phyloP scores from a whole-genome alignment of 2,888 invertebrate genomes.

The Leptothorax acervorum region DNA sequence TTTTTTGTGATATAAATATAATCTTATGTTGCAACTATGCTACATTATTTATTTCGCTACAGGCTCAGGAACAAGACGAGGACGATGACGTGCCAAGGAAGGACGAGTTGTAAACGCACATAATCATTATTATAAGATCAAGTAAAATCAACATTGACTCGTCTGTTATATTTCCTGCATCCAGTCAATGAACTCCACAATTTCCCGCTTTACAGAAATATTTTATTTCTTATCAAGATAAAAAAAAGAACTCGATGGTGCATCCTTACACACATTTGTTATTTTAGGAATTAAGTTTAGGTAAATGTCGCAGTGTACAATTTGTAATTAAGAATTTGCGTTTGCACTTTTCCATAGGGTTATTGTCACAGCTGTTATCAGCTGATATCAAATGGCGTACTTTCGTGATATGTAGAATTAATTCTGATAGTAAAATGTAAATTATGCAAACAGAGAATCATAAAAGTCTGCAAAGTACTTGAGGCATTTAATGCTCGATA shows the following conservation, averaged over 20 bases:
- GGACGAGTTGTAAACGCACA: constrained; percentile 91
- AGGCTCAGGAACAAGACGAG: constrained; percentile 89
- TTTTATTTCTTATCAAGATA: constrained; percentile 66
- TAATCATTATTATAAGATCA: constrained; percentile 66
- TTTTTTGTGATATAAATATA: background rate
- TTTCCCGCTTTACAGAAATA: constrained; percentile 55
- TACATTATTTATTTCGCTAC: constrained; percentile 63
- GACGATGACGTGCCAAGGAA: constrained; percentile 91
- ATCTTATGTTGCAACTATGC: constrained; percentile 49
- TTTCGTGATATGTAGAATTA: background rate
- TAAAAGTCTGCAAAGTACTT: background rate
- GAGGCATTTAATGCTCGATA: constrained; percentile 3
- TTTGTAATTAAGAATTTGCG: constrained; percentile 62
- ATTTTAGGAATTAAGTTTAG: constrained; percentile 60
- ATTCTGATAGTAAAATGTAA: background rate
- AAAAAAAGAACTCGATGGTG: constrained; percentile 44
- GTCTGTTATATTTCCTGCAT: constrained; percentile 62
- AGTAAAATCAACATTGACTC: constrained; percentile 70
- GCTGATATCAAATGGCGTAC: background rate
- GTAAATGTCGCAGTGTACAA: constrained; percentile 62
- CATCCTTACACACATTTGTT: constrained; percentile 59
- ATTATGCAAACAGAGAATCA: background rate
- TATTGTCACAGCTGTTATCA: constrained; percentile 10
- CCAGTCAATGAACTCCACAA: constrained; percentile 65
- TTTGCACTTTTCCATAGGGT: constrained; percentile 60